These are phyloP conservation scores for Brachymystax lenok DNA, from an alignment of 2,797 vertebrate species.

Conservation along the genomic window DNA sequence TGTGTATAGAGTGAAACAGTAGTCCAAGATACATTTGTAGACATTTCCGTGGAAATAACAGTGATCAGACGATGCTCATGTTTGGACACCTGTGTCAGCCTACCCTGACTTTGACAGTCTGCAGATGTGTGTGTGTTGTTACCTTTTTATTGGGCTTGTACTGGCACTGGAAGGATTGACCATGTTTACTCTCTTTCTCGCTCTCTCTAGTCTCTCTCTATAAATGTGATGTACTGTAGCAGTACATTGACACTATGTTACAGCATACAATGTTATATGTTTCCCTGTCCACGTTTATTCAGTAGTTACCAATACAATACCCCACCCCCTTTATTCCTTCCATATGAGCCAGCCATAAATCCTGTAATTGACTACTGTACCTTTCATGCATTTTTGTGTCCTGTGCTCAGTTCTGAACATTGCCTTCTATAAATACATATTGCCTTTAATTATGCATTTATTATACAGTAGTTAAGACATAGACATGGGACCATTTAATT, in stretches of 20 bases:
- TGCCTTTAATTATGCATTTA: neutral
- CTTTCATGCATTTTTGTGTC: too few relatives aligned
- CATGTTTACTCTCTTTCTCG: neutral
- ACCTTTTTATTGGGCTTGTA: neutral
- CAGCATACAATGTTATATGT: neutral
- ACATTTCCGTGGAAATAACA: neutral
- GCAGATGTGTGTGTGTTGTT: neutral
- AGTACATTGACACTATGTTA: neutral
- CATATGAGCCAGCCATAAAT: too few relatives aligned
- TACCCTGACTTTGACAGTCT: neutral
- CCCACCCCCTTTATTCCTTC: neutral
- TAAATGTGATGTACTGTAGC: neutral
- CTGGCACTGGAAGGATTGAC: neutral
- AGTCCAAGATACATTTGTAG: neutral
- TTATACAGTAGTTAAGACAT: neutral
- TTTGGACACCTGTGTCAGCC: neutral
- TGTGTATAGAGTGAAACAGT: neutral
- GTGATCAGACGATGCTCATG: conserved; percentile 11
- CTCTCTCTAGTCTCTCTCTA: neutral
- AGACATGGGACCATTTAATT: too few relatives aligned
- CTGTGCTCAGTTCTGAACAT: neutral
- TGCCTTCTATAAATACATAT: neutral
- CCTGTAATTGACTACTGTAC: too few relatives aligned
- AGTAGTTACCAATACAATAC: neutral
- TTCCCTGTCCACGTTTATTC: neutral